Evolutionary conservation across 2,888 invertebrate species (phyloP).

Genomic region (Erebia aethiops): DNA sequence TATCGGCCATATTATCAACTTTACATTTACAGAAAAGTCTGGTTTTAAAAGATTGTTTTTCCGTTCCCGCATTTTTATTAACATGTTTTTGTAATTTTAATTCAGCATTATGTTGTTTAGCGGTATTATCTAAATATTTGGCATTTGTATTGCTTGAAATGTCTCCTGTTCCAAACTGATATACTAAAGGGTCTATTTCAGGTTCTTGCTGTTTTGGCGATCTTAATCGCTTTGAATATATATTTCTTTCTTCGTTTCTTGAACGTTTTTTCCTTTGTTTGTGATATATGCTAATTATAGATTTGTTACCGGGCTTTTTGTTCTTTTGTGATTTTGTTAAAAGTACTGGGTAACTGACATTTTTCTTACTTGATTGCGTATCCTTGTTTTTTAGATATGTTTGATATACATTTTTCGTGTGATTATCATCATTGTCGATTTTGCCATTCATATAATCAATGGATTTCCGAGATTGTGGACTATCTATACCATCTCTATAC

Average conservation of each 20-base stretch:
- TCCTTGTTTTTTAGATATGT: background rate
- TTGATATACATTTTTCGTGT: background rate
- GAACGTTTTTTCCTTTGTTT: constrained; percentile 10
- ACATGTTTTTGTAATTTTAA: background rate
- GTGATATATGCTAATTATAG: constrained; percentile 23
- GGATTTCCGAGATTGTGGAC: constrained; percentile 38
- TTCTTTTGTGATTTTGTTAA: constrained; percentile 4
- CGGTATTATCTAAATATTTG: background rate
- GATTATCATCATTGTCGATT: constrained; percentile 25
- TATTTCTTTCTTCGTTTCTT: background rate
- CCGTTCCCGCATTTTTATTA: background rate
- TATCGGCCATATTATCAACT: background rate
- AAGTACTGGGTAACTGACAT: constrained; percentile 3
- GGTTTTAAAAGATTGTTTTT: background rate
- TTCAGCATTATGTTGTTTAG: background rate
- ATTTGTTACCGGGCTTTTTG: constrained; percentile 22
- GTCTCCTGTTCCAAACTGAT: constrained; percentile 27
- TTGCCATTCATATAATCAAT: constrained; percentile 39
- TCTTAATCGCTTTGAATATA: background rate
- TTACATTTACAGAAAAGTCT: background rate
- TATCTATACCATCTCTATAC: background rate
- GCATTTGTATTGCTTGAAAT: constrained; percentile 3
- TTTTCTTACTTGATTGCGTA: constrained; percentile 1
- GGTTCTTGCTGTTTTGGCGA: constrained; percentile 8
- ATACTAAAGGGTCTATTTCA: constrained; percentile 5